Conservation (phyloP, 2,797 vertebrate species). For the Scolopax rusticola region DNA sequence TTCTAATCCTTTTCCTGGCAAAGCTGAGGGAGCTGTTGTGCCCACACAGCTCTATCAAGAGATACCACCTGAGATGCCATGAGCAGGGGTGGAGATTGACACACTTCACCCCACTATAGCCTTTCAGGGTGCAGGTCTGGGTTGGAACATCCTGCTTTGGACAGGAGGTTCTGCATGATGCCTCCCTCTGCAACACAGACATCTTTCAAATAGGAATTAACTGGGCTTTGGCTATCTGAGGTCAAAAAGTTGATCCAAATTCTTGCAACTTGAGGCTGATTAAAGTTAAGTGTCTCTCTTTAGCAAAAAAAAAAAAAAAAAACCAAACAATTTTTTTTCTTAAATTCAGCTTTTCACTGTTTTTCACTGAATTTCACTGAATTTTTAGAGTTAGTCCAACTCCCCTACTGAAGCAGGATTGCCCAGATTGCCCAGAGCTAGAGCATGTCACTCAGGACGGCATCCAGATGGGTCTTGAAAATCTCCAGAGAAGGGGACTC, state of each 20-base stretch:
- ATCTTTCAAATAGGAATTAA: neutral
- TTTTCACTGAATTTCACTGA: no score
- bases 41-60: neutral
- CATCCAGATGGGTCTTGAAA: no score
- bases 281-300: neutral
- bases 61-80: neutral
- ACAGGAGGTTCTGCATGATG: accelerated
- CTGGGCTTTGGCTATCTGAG: neutral
- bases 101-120: accelerated
- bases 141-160: neutral
- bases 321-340: neutral
- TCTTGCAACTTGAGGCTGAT: neutral
- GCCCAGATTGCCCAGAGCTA: no score
- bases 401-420: no score
- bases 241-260: neutral
- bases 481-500: no score
- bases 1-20: neutral
- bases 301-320: no score
- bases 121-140: neutral
- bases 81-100: no score
- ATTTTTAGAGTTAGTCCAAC: no score
- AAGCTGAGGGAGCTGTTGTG: neutral
- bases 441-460: no score
- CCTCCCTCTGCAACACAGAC: neutral
- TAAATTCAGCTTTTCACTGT: neutral